phyloP scores from a whole-genome alignment of 2,113 vertebrate genomes.

The Penelope pileata region DNA sequence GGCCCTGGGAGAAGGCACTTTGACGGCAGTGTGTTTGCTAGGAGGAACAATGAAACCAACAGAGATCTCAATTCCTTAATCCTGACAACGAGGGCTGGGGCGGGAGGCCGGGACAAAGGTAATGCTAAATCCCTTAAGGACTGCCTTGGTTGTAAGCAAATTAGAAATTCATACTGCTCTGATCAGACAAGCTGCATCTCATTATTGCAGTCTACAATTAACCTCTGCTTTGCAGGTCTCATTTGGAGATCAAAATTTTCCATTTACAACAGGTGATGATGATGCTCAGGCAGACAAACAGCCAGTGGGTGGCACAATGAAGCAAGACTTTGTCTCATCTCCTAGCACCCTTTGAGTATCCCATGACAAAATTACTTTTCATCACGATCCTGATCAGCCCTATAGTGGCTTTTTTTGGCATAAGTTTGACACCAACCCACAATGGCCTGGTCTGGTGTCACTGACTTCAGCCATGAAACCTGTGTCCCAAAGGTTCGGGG shows the following conservation, averaged over 20 bases:
- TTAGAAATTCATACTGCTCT: neutral
- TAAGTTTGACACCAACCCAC: fast-evolving
- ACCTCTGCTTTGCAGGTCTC: neutral
- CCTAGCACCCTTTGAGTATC: neutral
- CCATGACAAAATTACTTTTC: fast-evolving
- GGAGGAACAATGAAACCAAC: neutral
- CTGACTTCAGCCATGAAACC: neutral
- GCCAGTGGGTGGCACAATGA: neutral
- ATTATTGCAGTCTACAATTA: neutral
- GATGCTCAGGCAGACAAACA: neutral
- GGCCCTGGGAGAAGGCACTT: neutral
- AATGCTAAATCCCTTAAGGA: neutral
- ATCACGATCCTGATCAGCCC: neutral
- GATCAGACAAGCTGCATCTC: neutral
- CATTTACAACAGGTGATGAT: neutral
- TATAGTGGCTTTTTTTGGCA: neutral
- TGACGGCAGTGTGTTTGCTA: neutral
- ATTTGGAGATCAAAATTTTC: neutral
- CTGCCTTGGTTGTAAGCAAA: neutral
- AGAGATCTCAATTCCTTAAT: neutral
- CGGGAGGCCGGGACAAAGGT: neutral
- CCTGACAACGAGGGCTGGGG: neutral
- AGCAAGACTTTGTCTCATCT: neutral
- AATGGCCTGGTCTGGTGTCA: neutral
- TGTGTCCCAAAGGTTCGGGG: fast-evolving